A percentile compares a stretch with the other conserved stretches of the same genome.
Conservation (phyloP, 2,888 invertebrate genomes). For the Autographa pulchrina region DNA sequence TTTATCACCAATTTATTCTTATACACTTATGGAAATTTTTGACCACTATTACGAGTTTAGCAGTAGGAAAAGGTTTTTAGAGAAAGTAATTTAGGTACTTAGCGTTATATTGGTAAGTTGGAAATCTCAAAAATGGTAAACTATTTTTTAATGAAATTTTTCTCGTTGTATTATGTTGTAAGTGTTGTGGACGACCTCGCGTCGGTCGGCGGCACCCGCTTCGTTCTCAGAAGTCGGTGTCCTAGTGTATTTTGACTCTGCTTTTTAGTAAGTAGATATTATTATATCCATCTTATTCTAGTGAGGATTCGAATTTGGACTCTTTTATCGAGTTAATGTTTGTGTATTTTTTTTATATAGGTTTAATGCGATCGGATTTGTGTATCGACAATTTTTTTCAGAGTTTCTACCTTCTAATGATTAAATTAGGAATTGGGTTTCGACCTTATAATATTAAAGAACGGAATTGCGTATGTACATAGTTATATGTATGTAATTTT, state of each 20-base stretch:
- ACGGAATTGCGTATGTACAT: constrained; percentile 71
- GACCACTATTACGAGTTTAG: constrained; percentile 54
- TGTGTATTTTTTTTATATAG: constrained; percentile 37
- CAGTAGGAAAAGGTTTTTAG: constrained; percentile 37
- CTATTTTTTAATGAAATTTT: constrained; percentile 74
- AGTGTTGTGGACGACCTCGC: constrained; percentile 53
- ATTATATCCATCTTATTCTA: constrained; percentile 8
- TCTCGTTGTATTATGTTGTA: constrained; percentile 64
- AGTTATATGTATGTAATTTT: constrained; percentile 62
- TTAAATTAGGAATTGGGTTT: constrained; percentile 49
- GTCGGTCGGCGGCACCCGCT: constrained; percentile 26
- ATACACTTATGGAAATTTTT: constrained; percentile 61
- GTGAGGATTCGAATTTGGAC: constrained; percentile 15
- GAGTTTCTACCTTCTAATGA: constrained; percentile 41
- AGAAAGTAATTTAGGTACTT: constrained; percentile 47
- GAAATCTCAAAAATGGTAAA: constrained; percentile 68
- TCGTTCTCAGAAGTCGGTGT: constrained; percentile 44
- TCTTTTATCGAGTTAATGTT: constrained; percentile 23
- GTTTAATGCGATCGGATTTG: constrained; percentile 29
- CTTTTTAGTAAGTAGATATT: constrained; percentile 27
- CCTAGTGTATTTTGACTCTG: constrained; percentile 20
- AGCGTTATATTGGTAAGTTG: constrained; percentile 58
- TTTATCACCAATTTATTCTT: constrained; percentile 53
- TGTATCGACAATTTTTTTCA: constrained; percentile 30
- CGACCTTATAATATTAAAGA: constrained; percentile 32